Conservation (phyloP, 2,797 vertebrate species). For the Poecilia velifera region DNA sequence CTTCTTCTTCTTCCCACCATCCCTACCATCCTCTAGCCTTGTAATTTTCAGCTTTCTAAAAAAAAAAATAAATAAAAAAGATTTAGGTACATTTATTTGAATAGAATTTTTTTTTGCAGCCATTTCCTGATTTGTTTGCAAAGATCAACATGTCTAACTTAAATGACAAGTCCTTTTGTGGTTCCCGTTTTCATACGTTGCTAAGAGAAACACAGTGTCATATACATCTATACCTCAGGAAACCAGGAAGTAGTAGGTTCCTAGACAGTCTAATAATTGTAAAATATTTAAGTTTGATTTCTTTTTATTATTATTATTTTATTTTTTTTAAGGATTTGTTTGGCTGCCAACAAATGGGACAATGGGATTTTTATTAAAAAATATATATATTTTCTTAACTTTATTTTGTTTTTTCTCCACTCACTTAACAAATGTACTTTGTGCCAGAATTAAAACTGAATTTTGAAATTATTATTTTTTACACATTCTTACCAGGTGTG, state of each 20-base stretch:
- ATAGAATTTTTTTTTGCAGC: neutral
- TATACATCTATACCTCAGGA: neutral
- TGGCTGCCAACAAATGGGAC: neutral
- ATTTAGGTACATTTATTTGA: neutral
- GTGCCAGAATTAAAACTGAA: too few relatives aligned
- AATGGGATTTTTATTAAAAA: neutral
- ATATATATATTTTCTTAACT: neutral
- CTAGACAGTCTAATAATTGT: neutral
- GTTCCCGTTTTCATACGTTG: neutral
- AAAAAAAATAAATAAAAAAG: neutral
- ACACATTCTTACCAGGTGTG: too few relatives aligned
- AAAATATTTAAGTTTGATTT: neutral
- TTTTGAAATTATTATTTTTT: too few relatives aligned
- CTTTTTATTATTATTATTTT: neutral
- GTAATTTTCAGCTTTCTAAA: neutral
- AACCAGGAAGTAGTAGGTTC: neutral
- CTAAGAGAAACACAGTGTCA: neutral
- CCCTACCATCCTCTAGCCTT: neutral
- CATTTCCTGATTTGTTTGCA: neutral
- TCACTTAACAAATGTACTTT: neutral
- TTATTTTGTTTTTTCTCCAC: neutral
- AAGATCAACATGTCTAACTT: neutral
- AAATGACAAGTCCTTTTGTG: neutral
- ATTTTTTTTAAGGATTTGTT: neutral
- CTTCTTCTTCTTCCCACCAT: too few relatives aligned